These are phyloP conservation scores for Pyrocephalus nanus DNA, from an alignment of 2,797 vertebrate genomes.

Conservation along the genomic window DNA sequence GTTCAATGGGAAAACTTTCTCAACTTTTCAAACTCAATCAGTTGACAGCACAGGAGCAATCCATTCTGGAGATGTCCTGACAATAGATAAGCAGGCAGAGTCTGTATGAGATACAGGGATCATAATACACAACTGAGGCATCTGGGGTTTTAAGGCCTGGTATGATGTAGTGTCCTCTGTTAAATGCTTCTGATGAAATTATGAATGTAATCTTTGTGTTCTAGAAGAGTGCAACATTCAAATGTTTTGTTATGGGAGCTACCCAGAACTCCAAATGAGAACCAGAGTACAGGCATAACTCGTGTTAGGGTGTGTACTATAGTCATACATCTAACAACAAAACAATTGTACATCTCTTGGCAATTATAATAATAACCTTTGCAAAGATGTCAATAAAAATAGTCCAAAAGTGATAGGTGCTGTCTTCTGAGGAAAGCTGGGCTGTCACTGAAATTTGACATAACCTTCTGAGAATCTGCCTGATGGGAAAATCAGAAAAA, in stretches of 20 bases:
- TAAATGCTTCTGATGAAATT: not conserved
- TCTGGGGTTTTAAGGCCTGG: not conserved
- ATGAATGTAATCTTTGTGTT: not conserved
- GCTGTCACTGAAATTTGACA: not conserved
- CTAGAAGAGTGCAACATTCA: not conserved
- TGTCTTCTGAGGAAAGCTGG: not conserved
- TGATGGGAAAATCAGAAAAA: not conserved
- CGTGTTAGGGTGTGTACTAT: not conserved
- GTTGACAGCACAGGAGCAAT: not conserved
- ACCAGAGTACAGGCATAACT: not conserved
- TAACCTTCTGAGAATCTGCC: not conserved
- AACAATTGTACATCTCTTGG: not conserved
- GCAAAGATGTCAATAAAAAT: not conserved
- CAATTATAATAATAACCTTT: not conserved
- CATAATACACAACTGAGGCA: not conserved
- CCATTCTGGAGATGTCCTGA: not conserved
- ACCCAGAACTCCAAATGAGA: not conserved
- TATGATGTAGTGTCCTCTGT: too few species aligned
- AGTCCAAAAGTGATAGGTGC: not conserved
- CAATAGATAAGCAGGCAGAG: not conserved
- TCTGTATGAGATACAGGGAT: not conserved
- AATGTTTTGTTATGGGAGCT: not conserved
- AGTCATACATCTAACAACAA: not conserved
- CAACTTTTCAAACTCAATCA: not conserved
- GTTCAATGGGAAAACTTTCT: not conserved